Evolutionary conservation across 2,888 invertebrate species (phyloP).

Genomic region (Watsonalla cultraria): DNA sequence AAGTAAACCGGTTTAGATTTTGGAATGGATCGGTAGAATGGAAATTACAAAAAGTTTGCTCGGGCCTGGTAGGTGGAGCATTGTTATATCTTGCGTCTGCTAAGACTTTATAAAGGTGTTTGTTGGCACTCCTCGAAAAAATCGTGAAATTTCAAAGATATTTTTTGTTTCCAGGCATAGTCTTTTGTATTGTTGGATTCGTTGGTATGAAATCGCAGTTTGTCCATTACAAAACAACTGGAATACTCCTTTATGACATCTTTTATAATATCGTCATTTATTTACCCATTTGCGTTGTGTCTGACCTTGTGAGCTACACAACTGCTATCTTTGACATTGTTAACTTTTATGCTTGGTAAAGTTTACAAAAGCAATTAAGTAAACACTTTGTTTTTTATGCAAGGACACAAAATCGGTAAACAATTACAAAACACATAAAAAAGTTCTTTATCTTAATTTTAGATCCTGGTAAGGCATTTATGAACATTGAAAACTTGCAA

Average conservation of each 20-base stretch:
- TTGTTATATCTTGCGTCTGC: conserved; percentile 9
- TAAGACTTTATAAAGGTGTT: conserved; percentile 20
- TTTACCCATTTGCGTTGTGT: conserved; percentile 35
- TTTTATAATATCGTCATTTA: background rate
- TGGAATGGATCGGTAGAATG: conserved; percentile 27
- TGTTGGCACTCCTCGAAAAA: conserved; percentile 17
- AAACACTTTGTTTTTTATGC: background rate
- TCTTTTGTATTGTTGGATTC: conserved; percentile 9
- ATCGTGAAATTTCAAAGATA: conserved; percentile 9
- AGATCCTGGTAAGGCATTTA: no score
- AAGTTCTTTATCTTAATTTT: no score
- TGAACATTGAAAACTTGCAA: no score
- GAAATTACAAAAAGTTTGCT: conserved; percentile 35
- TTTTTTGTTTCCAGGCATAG: conserved; percentile 9
- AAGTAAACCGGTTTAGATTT: conserved; percentile 49
- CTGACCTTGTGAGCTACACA: conserved; percentile 50
- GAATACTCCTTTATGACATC: background rate
- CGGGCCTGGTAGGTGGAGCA: conserved; percentile 7
- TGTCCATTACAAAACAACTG: background rate
- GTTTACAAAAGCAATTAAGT: conserved; percentile 22
- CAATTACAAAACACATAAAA: no score
- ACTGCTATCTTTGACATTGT: conserved; percentile 41
- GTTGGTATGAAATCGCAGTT: conserved; percentile 10
- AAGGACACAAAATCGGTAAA: background rate
- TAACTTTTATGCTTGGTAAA: conserved; percentile 28